Base-by-base conservation (phyloP, 2,888 invertebrate species). In the Bibio marci region DNA sequence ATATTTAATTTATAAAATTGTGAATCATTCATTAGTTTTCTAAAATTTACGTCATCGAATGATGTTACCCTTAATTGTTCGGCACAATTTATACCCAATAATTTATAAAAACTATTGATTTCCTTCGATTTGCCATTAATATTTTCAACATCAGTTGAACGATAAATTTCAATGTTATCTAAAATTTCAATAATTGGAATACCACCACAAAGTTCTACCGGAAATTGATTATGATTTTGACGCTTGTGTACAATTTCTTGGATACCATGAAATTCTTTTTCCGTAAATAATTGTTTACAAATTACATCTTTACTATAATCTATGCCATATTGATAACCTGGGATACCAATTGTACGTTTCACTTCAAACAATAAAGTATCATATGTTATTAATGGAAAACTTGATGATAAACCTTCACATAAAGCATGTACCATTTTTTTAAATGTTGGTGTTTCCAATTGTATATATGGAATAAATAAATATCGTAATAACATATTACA, bases 261-360 rank as follows among this genome's bases (percentile, higher is more conserved):
- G 8, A 22, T 8, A 6, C 8, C 22, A 6, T 6, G 8, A 22
- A 6, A 22, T 31, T 47, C 48, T 8, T 38, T 18, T 26, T 41
- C 30, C 3, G 37, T 46, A 8, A 48, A 39, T 22, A 48, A 38
- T 17, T 42, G 37, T n/a, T 39, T 11, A 14, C 42, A 43, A 10
- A 42, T 15, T 14, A 13, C 13, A 28, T 43, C 43, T 26, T 39
- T 34, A 1, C 38, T 15, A n/a, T 35, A 4, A 35, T 47, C 43
- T 2, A 39, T 30, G 11, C 35, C 28, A 38, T 41, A 43, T 35
- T 48, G 48, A 41, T 48, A 47, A 2, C 47, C 48, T 7, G 48
- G 48, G 8, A 48, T 37, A 1, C 45, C 35, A 8, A 38, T 38
- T 10, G 44, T 15, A 31, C 43, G 27, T 33, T 38, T 43, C 2